These are phyloP conservation scores for Amniataba percoides DNA, from an alignment of 2,797 vertebrate genomes.

Conservation along the genomic window DNA sequence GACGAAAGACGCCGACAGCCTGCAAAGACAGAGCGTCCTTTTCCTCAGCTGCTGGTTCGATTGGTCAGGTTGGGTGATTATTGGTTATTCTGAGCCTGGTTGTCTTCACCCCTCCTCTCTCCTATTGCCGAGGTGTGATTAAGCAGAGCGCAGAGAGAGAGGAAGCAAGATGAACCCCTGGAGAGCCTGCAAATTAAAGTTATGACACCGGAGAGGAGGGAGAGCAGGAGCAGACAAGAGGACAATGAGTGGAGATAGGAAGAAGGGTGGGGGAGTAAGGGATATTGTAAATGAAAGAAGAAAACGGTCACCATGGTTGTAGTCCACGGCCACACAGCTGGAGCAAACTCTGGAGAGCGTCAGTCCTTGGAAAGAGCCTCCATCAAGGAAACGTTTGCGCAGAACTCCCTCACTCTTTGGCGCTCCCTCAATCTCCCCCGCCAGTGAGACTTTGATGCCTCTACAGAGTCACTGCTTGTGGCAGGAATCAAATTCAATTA, in stretches of 20 bases:
- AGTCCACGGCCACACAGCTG: slow-evolving; percentile 18
- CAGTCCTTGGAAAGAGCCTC: slow-evolving; percentile 36
- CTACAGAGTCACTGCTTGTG: slow-evolving; percentile 70
- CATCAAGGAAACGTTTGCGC: slow-evolving; percentile 46
- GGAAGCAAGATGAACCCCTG: slow-evolving; percentile 58
- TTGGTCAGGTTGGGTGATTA: slow-evolving; percentile 48
- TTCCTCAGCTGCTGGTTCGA: slow-evolving; percentile 42
- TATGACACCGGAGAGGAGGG: slow-evolving; percentile 75
- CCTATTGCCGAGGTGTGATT: slow-evolving; percentile 65
- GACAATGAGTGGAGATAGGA: slow-evolving; percentile 21
- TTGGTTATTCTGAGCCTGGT: slow-evolving; percentile 45
- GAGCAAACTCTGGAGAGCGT: slow-evolving; percentile 27
- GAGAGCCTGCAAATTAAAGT: slow-evolving; percentile 76
- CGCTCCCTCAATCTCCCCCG: slow-evolving; percentile 38
- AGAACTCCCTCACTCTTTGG: slow-evolving; percentile 26
- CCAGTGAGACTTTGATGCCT: slow-evolving; percentile 73
- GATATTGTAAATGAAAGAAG: slow-evolving; percentile 12
- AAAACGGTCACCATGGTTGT: slow-evolving; percentile 5
- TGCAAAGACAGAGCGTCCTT: slow-evolving; percentile 4
- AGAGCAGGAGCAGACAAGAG: slow-evolving; percentile 18
- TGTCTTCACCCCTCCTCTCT: background rate
- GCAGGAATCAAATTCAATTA: slow-evolving; percentile 85
- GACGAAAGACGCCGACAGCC: background rate
- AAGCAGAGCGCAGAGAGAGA: slow-evolving; percentile 49
- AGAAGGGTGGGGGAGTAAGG: slow-evolving; percentile 6